These are phyloP conservation scores for Ophioderma brevispina DNA, from an alignment of 35 echinoderm and acorn worm species.

Conservation along the genomic window DNA sequence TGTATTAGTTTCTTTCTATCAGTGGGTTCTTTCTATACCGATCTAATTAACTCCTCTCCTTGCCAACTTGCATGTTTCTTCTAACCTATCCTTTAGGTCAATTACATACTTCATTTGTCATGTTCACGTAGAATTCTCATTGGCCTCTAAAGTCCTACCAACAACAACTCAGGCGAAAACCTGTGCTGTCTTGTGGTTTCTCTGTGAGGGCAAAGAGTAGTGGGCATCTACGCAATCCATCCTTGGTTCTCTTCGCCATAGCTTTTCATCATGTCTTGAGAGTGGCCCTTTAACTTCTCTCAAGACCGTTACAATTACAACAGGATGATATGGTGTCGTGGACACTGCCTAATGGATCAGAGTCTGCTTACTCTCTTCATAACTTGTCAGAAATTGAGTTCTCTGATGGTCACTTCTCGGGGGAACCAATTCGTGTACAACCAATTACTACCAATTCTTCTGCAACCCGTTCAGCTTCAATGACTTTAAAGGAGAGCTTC, in stretches of 20 bases:
- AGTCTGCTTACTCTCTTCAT: neutral
- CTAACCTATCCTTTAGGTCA: too few relatives aligned
- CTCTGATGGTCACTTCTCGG: neutral
- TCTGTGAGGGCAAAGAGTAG: neutral
- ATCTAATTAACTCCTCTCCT: too few relatives aligned
- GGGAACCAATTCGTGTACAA: neutral
- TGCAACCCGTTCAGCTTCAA: neutral
- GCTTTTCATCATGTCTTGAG: neutral
- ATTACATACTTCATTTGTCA: too few relatives aligned
- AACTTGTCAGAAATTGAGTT: neutral
- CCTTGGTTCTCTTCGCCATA: neutral
- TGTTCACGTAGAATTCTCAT: neutral
- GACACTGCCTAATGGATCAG: neutral
- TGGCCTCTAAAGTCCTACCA: neutral
- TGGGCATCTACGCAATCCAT: neutral
- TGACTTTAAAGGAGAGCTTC: neutral
- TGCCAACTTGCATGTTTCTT: too few relatives aligned
- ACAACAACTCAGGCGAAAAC: neutral
- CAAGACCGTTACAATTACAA: neutral
- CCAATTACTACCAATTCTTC: neutral
- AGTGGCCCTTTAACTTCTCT: neutral
- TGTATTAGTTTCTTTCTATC: too few relatives aligned
- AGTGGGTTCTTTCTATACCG: too few relatives aligned
- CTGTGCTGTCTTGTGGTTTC: neutral
- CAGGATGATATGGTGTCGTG: neutral